Evolutionary conservation across 2,797 vertebrate genomes (phyloP).

Genomic region (Schizopygopsis pylzovi): DNA sequence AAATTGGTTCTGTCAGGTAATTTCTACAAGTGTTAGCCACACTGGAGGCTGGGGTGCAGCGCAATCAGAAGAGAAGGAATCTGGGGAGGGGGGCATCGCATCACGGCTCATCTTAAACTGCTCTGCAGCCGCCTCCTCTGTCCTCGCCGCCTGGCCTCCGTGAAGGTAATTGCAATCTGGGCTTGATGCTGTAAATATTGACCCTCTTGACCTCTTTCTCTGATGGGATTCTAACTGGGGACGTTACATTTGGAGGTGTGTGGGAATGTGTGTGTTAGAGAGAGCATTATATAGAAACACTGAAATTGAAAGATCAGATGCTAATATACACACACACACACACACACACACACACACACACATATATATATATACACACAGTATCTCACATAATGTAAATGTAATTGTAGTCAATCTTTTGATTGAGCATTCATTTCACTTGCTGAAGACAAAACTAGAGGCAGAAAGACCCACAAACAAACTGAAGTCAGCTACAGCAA

Average conservation of each 20-base stretch:
- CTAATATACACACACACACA: background rate
- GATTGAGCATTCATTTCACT: too few species aligned
- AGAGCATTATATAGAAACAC: slow-evolving; percentile 48
- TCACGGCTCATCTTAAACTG: slow-evolving; percentile 57
- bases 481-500: background rate
- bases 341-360: too few species aligned
- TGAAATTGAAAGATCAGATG: slow-evolving; percentile 55
- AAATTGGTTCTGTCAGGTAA: slow-evolving; percentile 84
- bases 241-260: slow-evolving; percentile 57
- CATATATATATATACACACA: background rate
- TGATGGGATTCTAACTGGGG: slow-evolving; percentile 64
- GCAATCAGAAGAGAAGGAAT: slow-evolving; percentile 72
- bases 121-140: slow-evolving; percentile 47
- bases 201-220: slow-evolving; percentile 63
- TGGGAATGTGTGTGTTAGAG: slow-evolving; percentile 42
- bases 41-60: slow-evolving; percentile 70
- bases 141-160: slow-evolving; percentile 46
- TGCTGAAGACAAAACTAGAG: too few species aligned
- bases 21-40: slow-evolving; percentile 83
- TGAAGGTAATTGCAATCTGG: slow-evolving; percentile 68
- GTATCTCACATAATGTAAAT: too few species aligned
- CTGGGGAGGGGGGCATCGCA: slow-evolving; percentile 23
- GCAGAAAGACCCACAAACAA: background rate
- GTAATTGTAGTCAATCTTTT: too few species aligned
- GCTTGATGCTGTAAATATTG: slow-evolving; percentile 66